A percentile compares a stretch with the other conserved stretches of the same genome.
phyloP scores from a whole-genome alignment of 2,888 invertebrate species.

The Oegoconia quadripuncta region DNA sequence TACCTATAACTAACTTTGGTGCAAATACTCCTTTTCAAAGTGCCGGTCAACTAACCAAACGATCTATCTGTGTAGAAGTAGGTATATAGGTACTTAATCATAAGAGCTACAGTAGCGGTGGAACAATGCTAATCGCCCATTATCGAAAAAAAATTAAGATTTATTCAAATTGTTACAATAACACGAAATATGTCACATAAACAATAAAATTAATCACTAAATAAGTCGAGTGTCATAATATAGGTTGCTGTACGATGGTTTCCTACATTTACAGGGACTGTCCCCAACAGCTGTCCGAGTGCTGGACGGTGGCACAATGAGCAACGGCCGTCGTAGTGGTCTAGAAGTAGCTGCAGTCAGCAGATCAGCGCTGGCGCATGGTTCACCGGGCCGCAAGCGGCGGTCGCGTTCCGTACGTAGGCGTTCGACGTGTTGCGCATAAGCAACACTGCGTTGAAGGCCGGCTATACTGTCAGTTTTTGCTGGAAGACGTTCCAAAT shows the following conservation, averaged over 20 bases:
- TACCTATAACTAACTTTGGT: no score
- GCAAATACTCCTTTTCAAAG: no score
- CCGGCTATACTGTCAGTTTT: constrained; percentile 56
- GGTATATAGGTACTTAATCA: no score
- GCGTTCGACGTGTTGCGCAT: constrained; percentile 48
- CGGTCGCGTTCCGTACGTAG: constrained; percentile 42
- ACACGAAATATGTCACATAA: not conserved
- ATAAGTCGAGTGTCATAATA: constrained; percentile 50
- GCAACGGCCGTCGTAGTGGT: constrained; percentile 38
- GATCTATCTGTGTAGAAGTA: no score
- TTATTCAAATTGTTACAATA: not conserved
- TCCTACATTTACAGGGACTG: constrained; percentile 37
- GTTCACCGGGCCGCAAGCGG: constrained; percentile 34
- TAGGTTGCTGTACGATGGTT: constrained; percentile 33
- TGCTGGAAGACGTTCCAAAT: constrained; percentile 42
- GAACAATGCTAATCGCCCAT: no score
- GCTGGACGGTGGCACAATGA: not conserved
- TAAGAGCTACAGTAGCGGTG: no score
- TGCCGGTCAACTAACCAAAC: no score
- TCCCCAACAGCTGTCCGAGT: constrained; percentile 9
- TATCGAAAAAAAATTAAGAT: no score
- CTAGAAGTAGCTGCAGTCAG: constrained; percentile 40
- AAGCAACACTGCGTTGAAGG: constrained; percentile 49
- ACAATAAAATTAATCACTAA: constrained; percentile 16
- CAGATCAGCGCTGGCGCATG: constrained; percentile 43